A percentile compares a stretch with the other conserved stretches of the same genome.
phyloP scores from a whole-genome alignment of 2,888 invertebrate genomes.

The Luffia ferchaultella region DNA sequence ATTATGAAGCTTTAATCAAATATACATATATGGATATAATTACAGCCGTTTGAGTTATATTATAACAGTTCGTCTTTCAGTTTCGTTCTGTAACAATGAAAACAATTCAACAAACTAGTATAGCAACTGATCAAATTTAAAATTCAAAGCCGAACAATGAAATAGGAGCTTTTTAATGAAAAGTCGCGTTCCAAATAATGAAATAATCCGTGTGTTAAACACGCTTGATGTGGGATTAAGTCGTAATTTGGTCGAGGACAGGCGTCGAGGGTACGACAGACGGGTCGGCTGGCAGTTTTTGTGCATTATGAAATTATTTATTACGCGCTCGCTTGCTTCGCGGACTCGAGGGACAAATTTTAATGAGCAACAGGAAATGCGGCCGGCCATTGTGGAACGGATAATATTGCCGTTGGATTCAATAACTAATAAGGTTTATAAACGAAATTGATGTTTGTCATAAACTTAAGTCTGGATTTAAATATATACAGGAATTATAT shows the following conservation, averaged over 20 bases:
- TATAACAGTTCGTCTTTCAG: no score
- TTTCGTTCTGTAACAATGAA: no score
- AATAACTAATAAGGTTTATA: no score
- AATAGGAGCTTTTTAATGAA: background rate
- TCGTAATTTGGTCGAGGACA: conserved; percentile 30
- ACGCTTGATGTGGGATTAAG: conserved; percentile 36
- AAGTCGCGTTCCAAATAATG: conserved; percentile 18
- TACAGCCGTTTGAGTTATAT: no score
- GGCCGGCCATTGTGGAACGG: background rate
- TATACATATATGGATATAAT: no score
- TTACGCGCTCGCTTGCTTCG: background rate
- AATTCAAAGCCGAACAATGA: no score
- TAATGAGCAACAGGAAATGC: background rate
- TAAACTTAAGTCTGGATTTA: no score
- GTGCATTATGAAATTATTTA: background rate
- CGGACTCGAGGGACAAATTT: background rate
- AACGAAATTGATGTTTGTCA: no score
- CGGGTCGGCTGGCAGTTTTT: conserved; percentile 8
- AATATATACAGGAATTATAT: no score
- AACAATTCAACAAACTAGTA: no score
- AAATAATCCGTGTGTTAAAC: conserved; percentile 40
- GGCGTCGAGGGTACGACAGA: conserved; percentile 19
- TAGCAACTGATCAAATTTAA: no score
- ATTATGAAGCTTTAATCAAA: no score
- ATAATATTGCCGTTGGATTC: background rate